Conservation (phyloP, 1,140 invertebrate genomes). For the Chrysomallon squamiferum region DNA sequence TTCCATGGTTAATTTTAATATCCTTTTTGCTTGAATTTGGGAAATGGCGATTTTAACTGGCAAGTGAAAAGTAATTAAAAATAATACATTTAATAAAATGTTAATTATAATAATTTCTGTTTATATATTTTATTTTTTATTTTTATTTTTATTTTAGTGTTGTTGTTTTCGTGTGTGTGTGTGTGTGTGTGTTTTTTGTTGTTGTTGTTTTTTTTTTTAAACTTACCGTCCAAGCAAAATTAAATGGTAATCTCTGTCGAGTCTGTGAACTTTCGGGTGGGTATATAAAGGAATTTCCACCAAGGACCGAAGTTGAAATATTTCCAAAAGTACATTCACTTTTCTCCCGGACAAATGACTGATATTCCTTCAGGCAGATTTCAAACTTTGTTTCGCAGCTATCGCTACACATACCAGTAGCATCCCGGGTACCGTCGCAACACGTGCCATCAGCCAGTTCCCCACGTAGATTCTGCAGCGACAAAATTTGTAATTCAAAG, state of each 20-base stretch:
- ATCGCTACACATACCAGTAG: background rate
- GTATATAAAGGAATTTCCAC: slow-evolving; percentile 1
- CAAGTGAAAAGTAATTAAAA: no score
- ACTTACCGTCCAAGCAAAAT: slow-evolving; percentile 6
- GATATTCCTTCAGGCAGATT: slow-evolving; percentile 3
- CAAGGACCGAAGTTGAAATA: background rate
- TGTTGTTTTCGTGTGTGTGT: background rate
- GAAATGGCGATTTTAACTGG: no score
- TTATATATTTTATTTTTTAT: background rate
- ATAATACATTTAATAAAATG: no score
- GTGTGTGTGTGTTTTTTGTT: background rate
- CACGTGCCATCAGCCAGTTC: background rate
- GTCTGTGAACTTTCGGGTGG: background rate
- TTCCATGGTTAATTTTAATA: no score
- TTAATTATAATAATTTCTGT: no score
- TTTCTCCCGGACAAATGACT: background rate
- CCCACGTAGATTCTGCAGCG: background rate
- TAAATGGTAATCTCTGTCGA: slow-evolving; percentile 3
- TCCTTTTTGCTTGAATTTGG: no score
- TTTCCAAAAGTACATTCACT: background rate
- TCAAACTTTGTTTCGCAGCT: background rate
- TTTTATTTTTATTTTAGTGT: background rate
- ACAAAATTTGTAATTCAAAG: background rate
- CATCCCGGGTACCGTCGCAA: background rate
- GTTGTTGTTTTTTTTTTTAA: background rate